Evolutionary conservation across 2,797 vertebrate genomes (phyloP).

Genomic region (Trematomus bernacchii): DNA sequence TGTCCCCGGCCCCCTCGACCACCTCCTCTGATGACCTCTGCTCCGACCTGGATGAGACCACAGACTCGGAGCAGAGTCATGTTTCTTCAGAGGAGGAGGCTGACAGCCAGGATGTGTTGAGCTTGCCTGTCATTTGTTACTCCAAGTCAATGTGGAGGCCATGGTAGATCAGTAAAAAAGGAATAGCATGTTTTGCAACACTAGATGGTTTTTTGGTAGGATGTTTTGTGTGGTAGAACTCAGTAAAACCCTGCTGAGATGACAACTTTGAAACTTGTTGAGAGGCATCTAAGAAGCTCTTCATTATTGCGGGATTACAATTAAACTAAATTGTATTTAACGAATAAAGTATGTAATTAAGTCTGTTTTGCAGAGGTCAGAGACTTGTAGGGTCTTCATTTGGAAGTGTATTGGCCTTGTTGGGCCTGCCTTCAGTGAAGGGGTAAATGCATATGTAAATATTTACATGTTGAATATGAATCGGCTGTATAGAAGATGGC

Average conservation of each 20-base stretch:
- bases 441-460: conserved; percentile 78
- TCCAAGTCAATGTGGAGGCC: conserved; percentile 92
- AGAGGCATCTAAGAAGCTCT: conserved; percentile 61
- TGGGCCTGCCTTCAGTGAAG: conserved; percentile 59
- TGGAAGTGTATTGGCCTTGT: conserved; percentile 39
- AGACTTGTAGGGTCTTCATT: conserved; percentile 36
- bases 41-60: conserved; percentile 82
- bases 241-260: conserved; percentile 28
- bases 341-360: conserved; percentile 59
- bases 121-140: conserved; percentile 61
- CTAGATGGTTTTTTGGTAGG: conserved; percentile 44
- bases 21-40: conserved; percentile 80
- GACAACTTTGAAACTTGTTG: conserved; percentile 35
- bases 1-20: conserved; percentile 73
- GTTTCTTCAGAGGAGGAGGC: conserved; percentile 78
- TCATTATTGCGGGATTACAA: conserved; percentile 45
- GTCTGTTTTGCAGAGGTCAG: conserved; percentile 40
- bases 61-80: conserved; percentile 78
- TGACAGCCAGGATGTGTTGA: conserved; percentile 64
- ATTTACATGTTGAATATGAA: conserved; percentile 74
- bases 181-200: conserved; percentile 17
- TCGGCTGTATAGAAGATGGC: conserved; percentile 64
- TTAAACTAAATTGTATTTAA: conserved; percentile 68
- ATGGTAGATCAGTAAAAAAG: conserved; percentile 84
- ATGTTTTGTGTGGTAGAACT: conserved; percentile 39